Evolutionary conservation across 1,140 invertebrate species (phyloP).

Genomic region (Cotesia chilonis): DNA sequence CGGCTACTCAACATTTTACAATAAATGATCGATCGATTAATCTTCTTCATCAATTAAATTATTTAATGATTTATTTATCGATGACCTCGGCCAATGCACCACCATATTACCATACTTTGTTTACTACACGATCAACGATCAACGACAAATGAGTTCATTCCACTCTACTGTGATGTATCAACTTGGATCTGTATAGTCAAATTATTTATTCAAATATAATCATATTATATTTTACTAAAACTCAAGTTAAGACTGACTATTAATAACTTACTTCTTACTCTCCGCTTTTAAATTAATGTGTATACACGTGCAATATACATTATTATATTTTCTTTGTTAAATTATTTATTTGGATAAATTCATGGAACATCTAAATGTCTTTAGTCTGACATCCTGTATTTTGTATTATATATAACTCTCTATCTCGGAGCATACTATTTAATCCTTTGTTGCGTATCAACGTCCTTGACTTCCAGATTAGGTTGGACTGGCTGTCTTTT

Average conservation of each 20-base stretch:
- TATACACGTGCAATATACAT: no score
- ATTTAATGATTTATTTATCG: slow-evolving; percentile 8
- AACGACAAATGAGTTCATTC: slow-evolving; percentile 5
- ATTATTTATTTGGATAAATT: slow-evolving; percentile 14
- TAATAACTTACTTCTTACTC: no score
- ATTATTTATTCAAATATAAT: no score
- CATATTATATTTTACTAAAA: no score
- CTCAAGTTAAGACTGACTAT: no score
- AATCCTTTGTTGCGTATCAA: slow-evolving; percentile 29
- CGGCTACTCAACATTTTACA: slow-evolving; percentile 16
- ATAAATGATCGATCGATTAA: slow-evolving; percentile 21
- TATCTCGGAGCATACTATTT: background rate
- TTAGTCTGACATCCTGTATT: slow-evolving; percentile 4
- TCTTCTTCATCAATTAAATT: background rate
- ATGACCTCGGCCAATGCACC: slow-evolving; percentile 15
- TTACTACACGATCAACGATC: no score
- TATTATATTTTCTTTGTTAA: slow-evolving; percentile 7
- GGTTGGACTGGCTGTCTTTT: slow-evolving; percentile 30
- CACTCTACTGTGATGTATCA: background rate
- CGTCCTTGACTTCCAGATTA: slow-evolving; percentile 41
- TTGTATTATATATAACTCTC: background rate
- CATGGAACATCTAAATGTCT: slow-evolving; percentile 14
- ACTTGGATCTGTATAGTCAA: no score
- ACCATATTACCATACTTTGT: background rate
- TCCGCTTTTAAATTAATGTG: no score